These are phyloP conservation scores for Eptatretus atami DNA, from an alignment of 2,797 vertebrate species.

Conservation along the genomic window DNA sequence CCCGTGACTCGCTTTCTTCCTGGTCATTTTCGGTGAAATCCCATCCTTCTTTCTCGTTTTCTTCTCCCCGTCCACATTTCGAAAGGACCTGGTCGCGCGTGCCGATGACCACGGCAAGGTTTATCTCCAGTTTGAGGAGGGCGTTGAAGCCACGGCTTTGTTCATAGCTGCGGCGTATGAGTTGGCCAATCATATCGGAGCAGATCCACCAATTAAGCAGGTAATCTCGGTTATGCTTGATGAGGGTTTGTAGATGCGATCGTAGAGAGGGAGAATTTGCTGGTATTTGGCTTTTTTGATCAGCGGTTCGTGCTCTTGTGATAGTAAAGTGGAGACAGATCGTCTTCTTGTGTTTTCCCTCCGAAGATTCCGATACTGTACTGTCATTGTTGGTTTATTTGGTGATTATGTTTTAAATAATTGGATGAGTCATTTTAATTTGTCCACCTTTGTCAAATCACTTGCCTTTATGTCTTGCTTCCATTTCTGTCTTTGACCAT, in stretches of 20 bases:
- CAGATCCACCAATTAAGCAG: slow-evolving; percentile 72
- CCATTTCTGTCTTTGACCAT: not conserved
- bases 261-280: too few relatives aligned
- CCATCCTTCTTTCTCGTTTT: not conserved
- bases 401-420: too few relatives aligned
- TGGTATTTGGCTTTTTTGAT: too few relatives aligned
- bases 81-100: slow-evolving; percentile 64
- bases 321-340: too few relatives aligned
- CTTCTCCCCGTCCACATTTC: not conserved
- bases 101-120: slow-evolving; percentile 71
- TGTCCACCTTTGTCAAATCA: too few relatives aligned
- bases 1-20: too few relatives aligned
- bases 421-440: too few relatives aligned
- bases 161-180: slow-evolving; percentile 69
- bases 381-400: too few relatives aligned
- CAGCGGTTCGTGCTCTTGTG: too few relatives aligned
- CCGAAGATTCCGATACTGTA: too few relatives aligned
- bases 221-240: slow-evolving; percentile 13
- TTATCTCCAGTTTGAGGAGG: slow-evolving; percentile 93
- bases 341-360: too few relatives aligned
- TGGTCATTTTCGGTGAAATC: not conserved
- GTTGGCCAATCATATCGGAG: slow-evolving; percentile 59
- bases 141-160: slow-evolving; percentile 59
- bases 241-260: too few relatives aligned
- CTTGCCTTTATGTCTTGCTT: not conserved